Evolutionary conservation across 1,140 invertebrate genomes (phyloP).

Genomic region (Panagrolaimus sp.): DNA sequence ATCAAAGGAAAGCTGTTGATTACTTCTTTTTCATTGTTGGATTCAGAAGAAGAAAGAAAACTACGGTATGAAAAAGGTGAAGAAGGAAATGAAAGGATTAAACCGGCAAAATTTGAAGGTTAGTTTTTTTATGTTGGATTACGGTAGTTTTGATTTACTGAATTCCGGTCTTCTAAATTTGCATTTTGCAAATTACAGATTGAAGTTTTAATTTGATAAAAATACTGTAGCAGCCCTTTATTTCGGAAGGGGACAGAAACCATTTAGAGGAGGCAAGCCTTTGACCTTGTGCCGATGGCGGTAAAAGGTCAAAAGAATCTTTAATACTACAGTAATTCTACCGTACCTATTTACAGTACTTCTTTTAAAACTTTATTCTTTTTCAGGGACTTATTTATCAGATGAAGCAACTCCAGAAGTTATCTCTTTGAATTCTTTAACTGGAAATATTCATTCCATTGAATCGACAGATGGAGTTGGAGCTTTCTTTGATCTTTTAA

Average conservation of each 20-base stretch:
- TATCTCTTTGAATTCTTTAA: background rate
- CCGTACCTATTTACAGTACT: too few relatives aligned
- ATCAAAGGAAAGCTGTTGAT: constrained; percentile 29
- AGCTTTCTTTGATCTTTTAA: background rate
- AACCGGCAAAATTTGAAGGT: constrained; percentile 42
- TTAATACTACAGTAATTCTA: background rate
- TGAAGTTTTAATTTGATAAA: too few relatives aligned
- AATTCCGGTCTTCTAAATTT: too few relatives aligned
- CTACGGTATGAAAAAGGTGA: background rate
- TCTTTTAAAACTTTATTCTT: too few relatives aligned
- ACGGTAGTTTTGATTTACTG: too few relatives aligned
- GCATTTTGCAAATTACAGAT: too few relatives aligned
- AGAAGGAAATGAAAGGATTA: background rate
- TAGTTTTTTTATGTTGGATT: background rate
- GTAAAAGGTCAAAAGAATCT: background rate
- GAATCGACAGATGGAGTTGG: background rate
- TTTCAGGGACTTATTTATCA: background rate
- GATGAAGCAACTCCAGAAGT: background rate
- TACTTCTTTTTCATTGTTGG: constrained; percentile 37
- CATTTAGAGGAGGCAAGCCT: too few relatives aligned
- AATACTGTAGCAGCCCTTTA: too few relatives aligned
- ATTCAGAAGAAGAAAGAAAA: constrained; percentile 24
- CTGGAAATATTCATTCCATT: background rate
- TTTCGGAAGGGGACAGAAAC: too few relatives aligned
- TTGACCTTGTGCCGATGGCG: too few relatives aligned